Base-by-base conservation (phyloP, 2,113 vertebrate genomes). In the Hymenochirus boettgeri region DNA sequence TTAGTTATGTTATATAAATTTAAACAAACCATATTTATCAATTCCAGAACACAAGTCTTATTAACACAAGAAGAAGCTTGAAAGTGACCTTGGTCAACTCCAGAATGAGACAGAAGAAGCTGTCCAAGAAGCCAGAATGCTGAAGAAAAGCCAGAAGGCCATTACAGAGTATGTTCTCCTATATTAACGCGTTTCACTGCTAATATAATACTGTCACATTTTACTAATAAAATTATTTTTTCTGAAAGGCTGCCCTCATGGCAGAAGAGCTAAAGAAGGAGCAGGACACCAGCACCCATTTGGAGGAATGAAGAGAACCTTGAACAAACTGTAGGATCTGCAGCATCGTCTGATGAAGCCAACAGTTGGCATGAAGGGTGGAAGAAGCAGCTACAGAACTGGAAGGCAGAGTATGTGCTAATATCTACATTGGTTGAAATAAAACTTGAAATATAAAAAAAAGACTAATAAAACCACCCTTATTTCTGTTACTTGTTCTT, bases 1-100 rank as follows among this genome's bases (percentile, higher is more conserved):
- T 31, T 35, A 2, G 15, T 19, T 46, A 7, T 5, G 5, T 35
- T 23, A 29, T n/a, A 24, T 54, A 26, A 24, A 26, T 24, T 26
- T 11, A 12, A 35, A 42, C n/a, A 42, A 1, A 42, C 54, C 26
- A 26, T 12, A 19, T 61, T 25, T 9, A 27, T 73, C n/a, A 56
- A 0, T 73, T 58, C 31, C 26, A 91, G 90, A 92, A 92, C 25
- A 82, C 78, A 0, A 81, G 80, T 56, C 79, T 88, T 46, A 75
- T 86, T 50, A 89, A 85, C 47, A 77, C 37, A 88, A 86, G 75
- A 89, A 75, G 71, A 90, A 89, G 70, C 71, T 89, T 70, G 83
- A 87, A 37, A 71, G 77, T 13, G 83, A 85, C 62, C 67, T 87
- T 22, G 74, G 74, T 71, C 83, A 86, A 17, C 80, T 82, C 61